Evolutionary conservation across 1,140 invertebrate genomes (phyloP).

Genomic region (Ostrea denselamellosa): DNA sequence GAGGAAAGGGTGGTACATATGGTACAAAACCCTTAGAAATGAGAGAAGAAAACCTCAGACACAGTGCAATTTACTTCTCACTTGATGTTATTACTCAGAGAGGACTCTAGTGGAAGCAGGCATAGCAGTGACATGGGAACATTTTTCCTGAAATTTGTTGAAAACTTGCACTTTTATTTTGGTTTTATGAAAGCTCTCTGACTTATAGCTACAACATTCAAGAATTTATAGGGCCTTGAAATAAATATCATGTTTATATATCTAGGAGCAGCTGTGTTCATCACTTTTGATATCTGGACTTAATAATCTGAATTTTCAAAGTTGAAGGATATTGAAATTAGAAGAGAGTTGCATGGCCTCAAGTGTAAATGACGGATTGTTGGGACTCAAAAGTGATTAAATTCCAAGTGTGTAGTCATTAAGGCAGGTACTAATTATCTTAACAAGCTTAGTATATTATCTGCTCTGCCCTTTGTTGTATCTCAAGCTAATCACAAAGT

Average conservation of each 20-base stretch:
- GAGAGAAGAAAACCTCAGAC: not conserved
- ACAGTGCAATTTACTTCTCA: slow-evolving; percentile 4
- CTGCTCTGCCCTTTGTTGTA: slow-evolving; percentile 17
- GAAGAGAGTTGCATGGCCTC: not conserved
- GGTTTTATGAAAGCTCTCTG: no score
- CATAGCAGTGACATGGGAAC: not conserved
- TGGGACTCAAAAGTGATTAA: slow-evolving; percentile 20
- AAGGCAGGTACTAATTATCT: slow-evolving; percentile 31
- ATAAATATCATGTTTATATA: slow-evolving; percentile 10
- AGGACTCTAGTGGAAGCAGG: not conserved
- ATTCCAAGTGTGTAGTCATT: slow-evolving; percentile 22
- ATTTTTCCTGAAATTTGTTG: not conserved
- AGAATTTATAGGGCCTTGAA: not conserved
- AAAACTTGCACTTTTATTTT: not conserved
- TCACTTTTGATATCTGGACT: slow-evolving; percentile 1
- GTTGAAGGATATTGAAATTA: not conserved
- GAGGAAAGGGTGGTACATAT: not conserved
- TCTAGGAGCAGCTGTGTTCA: not conserved
- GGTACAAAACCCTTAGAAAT: slow-evolving; percentile 6
- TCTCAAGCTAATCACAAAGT: slow-evolving; percentile 31
- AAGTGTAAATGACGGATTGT: not conserved
- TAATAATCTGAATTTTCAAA: slow-evolving; percentile 16
- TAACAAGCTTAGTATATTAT: slow-evolving; percentile 24
- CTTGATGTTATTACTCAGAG: not conserved
- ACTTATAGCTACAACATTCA: not conserved